Conservation (phyloP, 1,140 invertebrate genomes). For the Harpegnathos saltator region DNA sequence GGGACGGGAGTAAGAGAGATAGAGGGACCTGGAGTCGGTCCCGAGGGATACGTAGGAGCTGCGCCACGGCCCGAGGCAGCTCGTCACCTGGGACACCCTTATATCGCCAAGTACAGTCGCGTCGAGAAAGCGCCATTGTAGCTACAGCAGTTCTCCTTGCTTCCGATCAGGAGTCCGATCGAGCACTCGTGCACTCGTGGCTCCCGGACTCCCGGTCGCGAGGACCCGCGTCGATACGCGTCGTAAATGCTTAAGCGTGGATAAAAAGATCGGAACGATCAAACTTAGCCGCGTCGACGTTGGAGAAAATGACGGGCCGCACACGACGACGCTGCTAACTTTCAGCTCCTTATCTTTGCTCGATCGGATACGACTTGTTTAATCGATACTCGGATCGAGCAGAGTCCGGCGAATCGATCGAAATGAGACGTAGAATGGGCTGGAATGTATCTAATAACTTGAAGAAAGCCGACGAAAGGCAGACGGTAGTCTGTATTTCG, state of each 20-base stretch:
- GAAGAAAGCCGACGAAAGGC: neutral
- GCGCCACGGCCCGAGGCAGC: conserved; percentile 83
- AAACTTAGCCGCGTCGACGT: neutral
- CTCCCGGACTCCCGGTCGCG: conserved; percentile 44
- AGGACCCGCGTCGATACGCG: conserved; percentile 25
- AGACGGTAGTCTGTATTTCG: conserved; percentile 26
- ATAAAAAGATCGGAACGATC: conserved; percentile 14
- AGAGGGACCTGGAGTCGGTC: conserved; percentile 77
- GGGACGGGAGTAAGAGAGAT: conserved; percentile 51
- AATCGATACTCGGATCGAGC: no score
- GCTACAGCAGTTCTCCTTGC: conserved; percentile 73
- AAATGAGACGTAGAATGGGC: no score
- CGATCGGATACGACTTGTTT: no score
- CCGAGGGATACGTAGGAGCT: conserved; percentile 81
- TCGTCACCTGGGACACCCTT: conserved; percentile 84
- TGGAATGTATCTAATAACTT: no score
- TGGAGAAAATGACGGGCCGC: no score
- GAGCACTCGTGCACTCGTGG: conserved; percentile 65
- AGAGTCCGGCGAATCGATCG: no score
- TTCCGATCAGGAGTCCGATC: conserved; percentile 70
- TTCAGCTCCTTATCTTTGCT: no score
- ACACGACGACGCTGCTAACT: no score
- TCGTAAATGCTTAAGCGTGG: conserved; percentile 26
- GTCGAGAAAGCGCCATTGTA: conserved; percentile 78
- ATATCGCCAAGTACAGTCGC: conserved; percentile 83